phyloP scores from a whole-genome alignment of 2,888 invertebrate genomes.

The Tetheella fluctuosa region DNA sequence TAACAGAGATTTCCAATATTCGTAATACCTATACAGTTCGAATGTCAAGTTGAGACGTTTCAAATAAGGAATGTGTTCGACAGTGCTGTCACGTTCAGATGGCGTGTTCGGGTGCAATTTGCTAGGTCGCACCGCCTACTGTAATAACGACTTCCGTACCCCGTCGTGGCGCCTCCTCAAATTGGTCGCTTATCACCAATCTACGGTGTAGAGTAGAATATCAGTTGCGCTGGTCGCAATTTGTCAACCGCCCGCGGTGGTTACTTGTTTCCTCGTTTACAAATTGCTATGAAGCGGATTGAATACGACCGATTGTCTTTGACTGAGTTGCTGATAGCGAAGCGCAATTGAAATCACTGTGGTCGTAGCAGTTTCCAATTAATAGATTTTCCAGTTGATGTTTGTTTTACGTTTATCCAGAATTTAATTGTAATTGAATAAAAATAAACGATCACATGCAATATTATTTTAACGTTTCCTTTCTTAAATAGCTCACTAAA shows the following conservation, averaged over 20 bases:
- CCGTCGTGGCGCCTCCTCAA: constrained; percentile 83
- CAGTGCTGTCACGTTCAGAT: constrained; percentile 82
- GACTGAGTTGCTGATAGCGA: neutral
- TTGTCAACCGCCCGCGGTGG: constrained; percentile 69
- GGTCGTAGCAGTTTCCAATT: neutral
- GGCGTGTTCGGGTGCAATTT: constrained; percentile 82
- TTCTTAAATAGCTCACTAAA: too few species aligned
- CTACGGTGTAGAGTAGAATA: constrained; percentile 78
- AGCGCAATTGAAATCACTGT: neutral
- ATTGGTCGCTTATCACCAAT: constrained; percentile 84
- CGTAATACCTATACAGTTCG: constrained; percentile 59
- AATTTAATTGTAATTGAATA: too few species aligned
- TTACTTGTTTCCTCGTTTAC: constrained; percentile 65
- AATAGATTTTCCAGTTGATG: neutral
- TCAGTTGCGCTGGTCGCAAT: constrained; percentile 75
- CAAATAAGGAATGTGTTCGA: constrained; percentile 82
- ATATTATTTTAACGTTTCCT: too few species aligned
- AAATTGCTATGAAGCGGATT: constrained; percentile 44
- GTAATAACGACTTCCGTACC: constrained; percentile 84
- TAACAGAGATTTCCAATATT: constrained; percentile 55
- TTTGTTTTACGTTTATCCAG: neutral
- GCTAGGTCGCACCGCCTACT: constrained; percentile 80
- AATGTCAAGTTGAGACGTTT: constrained; percentile 76
- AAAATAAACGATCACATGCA: too few species aligned
- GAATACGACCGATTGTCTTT: constrained; percentile 20